These are phyloP conservation scores for Monochamus saltuarius DNA, from an alignment of 1,140 invertebrate genomes.

Conservation along the genomic window DNA sequence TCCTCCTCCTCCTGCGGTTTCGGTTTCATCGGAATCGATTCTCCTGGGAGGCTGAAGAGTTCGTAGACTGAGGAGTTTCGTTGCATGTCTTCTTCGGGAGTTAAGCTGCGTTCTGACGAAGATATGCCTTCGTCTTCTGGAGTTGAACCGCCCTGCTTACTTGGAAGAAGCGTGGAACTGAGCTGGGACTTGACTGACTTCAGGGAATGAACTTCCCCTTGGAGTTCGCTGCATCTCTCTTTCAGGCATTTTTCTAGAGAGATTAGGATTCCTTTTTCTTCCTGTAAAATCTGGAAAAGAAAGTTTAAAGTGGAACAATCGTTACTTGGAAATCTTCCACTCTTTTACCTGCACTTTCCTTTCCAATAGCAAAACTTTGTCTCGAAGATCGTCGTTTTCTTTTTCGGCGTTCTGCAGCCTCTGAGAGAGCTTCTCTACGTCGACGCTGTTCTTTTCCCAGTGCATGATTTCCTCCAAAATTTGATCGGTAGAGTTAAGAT, in stretches of 20 bases:
- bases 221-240: constrained; percentile 69
- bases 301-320: not conserved
- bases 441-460: constrained; percentile 71
- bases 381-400: constrained; percentile 60
- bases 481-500: constrained; percentile 55
- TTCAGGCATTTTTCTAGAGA: constrained; percentile 77
- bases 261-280: constrained; percentile 73
- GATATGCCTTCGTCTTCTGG: constrained; percentile 85
- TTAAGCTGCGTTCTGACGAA: constrained; percentile 75
- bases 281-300: constrained; percentile 68
- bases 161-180: constrained; percentile 26
- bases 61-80: constrained; percentile 63
- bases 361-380: constrained; percentile 68
- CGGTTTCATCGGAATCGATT: constrained; percentile 36
- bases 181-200: constrained; percentile 39
- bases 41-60: constrained; percentile 59
- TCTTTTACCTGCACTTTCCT: constrained; percentile 64
- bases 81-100: constrained; percentile 63
- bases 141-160: constrained; percentile 59
- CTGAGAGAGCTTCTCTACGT: constrained; percentile 64
- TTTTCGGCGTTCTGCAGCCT: constrained; percentile 59
- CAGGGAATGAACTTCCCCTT: constrained; percentile 56
- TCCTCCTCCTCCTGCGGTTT: constrained; percentile 59
- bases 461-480: constrained; percentile 66
- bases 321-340: not conserved